A percentile compares a stretch with the other conserved stretches of the same genome.
Conservation (phyloP, 2,113 vertebrate genomes). For the Lontra canadensis region DNA sequence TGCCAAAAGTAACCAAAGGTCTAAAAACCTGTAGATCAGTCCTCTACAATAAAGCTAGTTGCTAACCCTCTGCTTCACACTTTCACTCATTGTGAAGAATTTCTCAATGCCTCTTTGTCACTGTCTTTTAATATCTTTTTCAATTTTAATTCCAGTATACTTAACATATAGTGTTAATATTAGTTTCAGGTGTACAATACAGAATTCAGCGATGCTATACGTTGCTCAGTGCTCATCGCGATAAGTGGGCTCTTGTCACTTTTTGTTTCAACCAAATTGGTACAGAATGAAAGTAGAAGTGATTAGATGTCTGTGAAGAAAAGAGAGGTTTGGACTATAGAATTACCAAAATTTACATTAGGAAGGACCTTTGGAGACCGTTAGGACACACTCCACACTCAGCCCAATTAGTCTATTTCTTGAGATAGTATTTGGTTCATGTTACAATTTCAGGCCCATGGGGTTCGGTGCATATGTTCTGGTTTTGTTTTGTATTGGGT, state of each 20-base stretch:
- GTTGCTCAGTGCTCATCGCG: neutral
- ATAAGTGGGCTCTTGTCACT: neutral
- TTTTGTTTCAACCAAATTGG: neutral
- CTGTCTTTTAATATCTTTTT: neutral
- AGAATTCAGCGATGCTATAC: neutral
- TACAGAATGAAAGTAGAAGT: neutral
- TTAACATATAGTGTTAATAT: neutral
- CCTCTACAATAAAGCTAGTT: neutral
- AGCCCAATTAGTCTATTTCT: neutral
- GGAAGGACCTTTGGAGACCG: neutral
- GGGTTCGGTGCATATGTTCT: neutral
- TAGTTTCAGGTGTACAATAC: neutral
- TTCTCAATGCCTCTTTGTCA: neutral
- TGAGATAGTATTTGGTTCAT: neutral
- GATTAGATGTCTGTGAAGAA: neutral
- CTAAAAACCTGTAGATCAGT: constrained; percentile 40
- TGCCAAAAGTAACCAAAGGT: constrained; percentile 62
- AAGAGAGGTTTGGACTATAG: neutral
- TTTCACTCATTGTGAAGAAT: neutral
- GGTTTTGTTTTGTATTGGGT: neutral
- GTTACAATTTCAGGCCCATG: neutral
- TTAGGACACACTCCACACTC: neutral
- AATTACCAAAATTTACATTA: neutral
- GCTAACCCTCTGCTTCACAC: neutral
- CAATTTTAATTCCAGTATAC: neutral